Evolutionary conservation across 2,113 vertebrate genomes (phyloP).

Genomic region (Madoqua kirkii): DNA sequence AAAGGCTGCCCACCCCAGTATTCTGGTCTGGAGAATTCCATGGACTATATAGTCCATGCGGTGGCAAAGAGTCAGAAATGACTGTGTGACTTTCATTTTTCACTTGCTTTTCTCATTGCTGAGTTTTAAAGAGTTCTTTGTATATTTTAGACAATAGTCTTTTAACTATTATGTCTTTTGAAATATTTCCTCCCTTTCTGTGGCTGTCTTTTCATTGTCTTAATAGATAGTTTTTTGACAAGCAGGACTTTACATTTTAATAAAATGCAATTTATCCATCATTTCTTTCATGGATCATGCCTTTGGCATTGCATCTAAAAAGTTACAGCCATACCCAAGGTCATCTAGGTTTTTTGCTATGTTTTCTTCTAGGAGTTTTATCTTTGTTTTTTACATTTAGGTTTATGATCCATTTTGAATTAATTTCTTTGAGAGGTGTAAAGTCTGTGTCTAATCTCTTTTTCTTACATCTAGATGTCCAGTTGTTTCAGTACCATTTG

Average conservation of each 20-base stretch:
- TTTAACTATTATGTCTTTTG: not conserved
- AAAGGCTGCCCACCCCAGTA: not conserved
- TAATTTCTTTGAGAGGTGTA: not conserved
- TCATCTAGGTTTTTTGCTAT: not conserved
- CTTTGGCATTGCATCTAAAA: not conserved
- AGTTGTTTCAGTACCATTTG: not conserved
- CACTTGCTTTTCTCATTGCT: not conserved
- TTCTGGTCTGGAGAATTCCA: not conserved
- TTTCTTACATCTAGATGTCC: not conserved
- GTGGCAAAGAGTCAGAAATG: not conserved
- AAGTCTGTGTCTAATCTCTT: not conserved
- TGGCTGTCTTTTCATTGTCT: not conserved
- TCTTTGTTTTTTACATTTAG: not conserved
- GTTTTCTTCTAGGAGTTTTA: not conserved
- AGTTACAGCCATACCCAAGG: not conserved
- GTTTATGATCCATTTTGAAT: not conserved
- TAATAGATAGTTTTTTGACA: not conserved
- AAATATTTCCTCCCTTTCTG: not conserved
- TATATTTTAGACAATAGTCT: not conserved
- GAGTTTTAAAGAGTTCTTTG: not conserved
- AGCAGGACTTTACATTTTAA: not conserved
- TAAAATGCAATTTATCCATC: not conserved
- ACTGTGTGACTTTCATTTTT: not conserved
- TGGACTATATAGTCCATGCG: not conserved
- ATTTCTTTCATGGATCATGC: not conserved